These are phyloP conservation scores for Gopherus evgoodei DNA, from an alignment of 2,113 vertebrate genomes.

Conservation along the genomic window DNA sequence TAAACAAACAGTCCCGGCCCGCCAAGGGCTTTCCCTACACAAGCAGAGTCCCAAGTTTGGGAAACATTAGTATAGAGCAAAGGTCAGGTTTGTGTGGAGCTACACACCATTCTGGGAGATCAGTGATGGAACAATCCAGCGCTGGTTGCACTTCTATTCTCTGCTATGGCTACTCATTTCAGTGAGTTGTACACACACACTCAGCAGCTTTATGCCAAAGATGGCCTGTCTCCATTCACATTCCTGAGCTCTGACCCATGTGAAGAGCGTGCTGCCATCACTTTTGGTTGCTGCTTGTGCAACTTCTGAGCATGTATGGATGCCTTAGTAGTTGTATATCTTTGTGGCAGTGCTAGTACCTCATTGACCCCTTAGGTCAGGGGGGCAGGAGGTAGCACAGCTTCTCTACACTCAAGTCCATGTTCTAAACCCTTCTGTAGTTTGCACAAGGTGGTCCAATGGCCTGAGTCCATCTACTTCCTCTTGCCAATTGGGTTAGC, in stretches of 20 bases:
- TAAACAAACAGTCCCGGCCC: no score
- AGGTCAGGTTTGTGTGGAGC: constrained; percentile 2
- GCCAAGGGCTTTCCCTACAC: no score
- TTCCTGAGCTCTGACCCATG: background rate
- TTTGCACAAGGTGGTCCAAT: no score
- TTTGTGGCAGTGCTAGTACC: background rate
- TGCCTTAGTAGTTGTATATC: background rate
- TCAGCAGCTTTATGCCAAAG: background rate
- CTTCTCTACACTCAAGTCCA: no score
- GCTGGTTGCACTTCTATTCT: constrained; percentile 1
- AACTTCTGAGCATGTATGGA: background rate
- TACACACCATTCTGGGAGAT: background rate
- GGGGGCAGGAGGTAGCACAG: no score
- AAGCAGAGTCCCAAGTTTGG: no score
- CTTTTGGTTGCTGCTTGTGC: background rate
- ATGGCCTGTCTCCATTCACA: background rate
- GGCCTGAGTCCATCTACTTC: no score
- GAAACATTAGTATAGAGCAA: background rate
- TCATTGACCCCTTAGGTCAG: no score
- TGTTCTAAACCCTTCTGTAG: no score
- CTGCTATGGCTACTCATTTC: background rate
- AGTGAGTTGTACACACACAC: background rate
- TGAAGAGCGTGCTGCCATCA: background rate
- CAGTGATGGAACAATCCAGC: background rate
- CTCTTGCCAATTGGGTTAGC: no score